Evolutionary conservation across 2,113 vertebrate species (phyloP).

Genomic region (Oceanodroma tethys): DNA sequence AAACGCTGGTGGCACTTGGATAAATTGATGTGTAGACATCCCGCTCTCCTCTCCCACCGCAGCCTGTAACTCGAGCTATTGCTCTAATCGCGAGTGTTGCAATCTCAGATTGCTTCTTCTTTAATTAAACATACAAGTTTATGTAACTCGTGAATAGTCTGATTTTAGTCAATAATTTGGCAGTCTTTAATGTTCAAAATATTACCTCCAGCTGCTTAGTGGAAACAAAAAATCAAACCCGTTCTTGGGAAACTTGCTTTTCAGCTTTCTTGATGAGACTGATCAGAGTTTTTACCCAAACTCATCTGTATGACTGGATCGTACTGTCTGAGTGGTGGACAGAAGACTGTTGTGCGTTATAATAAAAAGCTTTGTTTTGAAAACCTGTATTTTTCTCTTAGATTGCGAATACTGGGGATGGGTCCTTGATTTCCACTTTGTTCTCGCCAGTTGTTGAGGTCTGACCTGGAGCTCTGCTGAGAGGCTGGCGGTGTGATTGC

Average conservation of each 20-base stretch:
- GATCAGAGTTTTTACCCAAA: not conserved
- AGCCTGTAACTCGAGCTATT: not conserved
- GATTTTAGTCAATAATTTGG: not conserved
- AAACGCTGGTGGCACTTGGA: accelerated
- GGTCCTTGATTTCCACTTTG: constrained; percentile 7
- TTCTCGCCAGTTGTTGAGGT: not conserved
- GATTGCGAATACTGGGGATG: not conserved
- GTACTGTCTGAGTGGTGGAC: not conserved
- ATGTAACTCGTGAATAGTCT: not conserved
- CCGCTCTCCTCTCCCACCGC: not conserved
- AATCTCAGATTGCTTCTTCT: not conserved
- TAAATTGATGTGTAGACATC: not conserved
- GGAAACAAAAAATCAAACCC: not conserved
- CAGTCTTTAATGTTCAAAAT: not conserved
- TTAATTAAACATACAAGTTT: not conserved
- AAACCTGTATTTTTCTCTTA: constrained; percentile 6
- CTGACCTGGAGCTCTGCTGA: not conserved
- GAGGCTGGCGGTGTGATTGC: not conserved
- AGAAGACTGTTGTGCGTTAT: not conserved
- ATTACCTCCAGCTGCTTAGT: not conserved
- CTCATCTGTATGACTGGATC: not conserved
- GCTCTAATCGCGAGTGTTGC: not conserved
- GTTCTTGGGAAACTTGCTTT: not conserved
- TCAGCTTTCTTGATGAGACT: not conserved
- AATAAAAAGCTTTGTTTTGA: constrained; percentile 9